Percentiles rank a stretch among this genome's conserved stretches.
phyloP scores from a whole-genome alignment of 2,113 vertebrate species.

The Empidonax alnorum region DNA sequence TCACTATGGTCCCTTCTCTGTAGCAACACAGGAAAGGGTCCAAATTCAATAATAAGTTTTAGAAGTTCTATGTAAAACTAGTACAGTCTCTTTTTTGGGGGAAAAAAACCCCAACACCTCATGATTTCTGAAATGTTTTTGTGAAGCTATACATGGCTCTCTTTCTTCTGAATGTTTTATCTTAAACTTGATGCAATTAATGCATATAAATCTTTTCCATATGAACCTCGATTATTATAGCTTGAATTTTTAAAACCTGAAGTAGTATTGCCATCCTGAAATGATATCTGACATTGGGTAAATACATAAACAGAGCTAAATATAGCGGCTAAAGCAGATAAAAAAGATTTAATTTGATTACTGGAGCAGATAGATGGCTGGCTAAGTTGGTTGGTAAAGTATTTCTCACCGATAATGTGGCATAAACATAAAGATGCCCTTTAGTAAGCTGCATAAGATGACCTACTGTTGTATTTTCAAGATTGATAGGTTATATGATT shows the following conservation, averaged over 20 bases:
- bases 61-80: background rate
- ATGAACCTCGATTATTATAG: background rate
- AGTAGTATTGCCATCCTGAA: background rate
- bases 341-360: background rate
- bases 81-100: background rate
- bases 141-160: background rate
- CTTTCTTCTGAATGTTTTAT: background rate
- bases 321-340: background rate
- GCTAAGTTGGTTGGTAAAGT: background rate
- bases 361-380: background rate
- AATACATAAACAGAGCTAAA: background rate
- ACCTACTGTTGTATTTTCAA: constrained; percentile 57
- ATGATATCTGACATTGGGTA: background rate
- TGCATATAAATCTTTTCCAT: background rate
- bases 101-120: fast-evolving
- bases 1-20: background rate
- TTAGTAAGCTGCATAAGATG: background rate
- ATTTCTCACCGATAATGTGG: background rate
- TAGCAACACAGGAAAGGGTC: background rate
- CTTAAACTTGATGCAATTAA: background rate
- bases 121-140: fast-evolving
- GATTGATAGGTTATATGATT: constrained; percentile 97
- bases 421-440: background rate
- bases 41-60: background rate
- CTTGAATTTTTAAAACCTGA: background rate